Percentiles rank a stretch among this genome's conserved stretches.
These are phyloP conservation scores for Megalonaias nervosa DNA, from an alignment of 1,140 invertebrate species.

Conservation along the genomic window DNA sequence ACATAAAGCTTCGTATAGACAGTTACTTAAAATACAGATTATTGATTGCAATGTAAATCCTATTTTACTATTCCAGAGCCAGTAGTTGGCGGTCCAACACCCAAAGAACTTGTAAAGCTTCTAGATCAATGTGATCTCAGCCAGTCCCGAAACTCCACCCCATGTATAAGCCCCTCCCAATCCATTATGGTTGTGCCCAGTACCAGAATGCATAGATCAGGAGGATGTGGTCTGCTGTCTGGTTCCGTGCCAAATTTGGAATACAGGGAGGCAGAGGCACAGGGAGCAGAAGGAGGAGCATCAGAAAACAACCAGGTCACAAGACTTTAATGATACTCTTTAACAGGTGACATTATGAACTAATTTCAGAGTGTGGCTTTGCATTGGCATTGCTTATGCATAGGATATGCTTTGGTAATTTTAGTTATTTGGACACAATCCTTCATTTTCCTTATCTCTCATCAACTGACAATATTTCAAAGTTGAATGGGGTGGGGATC, in stretches of 20 bases:
- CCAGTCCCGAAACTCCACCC: constrained; percentile 75
- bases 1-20: too few species aligned
- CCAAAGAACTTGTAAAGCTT: constrained; percentile 89
- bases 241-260: constrained; percentile 8
- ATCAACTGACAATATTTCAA: too few species aligned
- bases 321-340: constrained; percentile 15
- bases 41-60: too few species aligned
- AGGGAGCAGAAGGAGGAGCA: neutral
- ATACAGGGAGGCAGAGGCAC: neutral
- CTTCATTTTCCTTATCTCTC: too few species aligned
- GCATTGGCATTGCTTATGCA: too few species aligned
- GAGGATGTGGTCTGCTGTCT: neutral
- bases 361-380: too few species aligned
- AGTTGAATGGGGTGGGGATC: too few species aligned
- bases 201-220: neutral
- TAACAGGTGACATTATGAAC: too few species aligned
- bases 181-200: constrained; percentile 61
- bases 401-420: too few species aligned
- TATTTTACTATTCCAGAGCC: neutral
- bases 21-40: too few species aligned
- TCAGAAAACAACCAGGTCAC: constrained; percentile 23
- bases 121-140: constrained; percentile 93
- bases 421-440: too few species aligned
- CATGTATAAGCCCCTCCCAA: constrained; percentile 87
- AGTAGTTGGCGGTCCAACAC: constrained; percentile 84